Percentiles rank a stretch among this genome's conserved stretches.
These are phyloP conservation scores for Choloepus didactylus DNA, from an alignment of 2,797 vertebrate species.

Conservation along the genomic window DNA sequence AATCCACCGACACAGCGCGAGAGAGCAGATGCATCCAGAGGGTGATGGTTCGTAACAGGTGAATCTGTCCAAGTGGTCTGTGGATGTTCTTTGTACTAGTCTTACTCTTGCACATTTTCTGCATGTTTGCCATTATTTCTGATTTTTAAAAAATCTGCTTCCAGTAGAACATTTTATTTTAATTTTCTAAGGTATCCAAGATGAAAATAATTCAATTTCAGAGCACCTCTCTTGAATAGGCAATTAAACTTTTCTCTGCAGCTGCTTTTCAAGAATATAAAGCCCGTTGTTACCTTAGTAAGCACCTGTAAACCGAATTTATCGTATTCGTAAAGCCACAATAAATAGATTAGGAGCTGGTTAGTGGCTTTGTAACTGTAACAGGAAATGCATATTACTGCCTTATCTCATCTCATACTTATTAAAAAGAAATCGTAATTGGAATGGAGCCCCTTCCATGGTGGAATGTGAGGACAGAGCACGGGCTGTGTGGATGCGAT, in stretches of 20 bases:
- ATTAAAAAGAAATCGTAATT: conserved; percentile 14
- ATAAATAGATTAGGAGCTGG: conserved; percentile 57
- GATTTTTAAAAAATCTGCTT: neutral
- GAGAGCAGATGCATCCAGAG: too few species aligned
- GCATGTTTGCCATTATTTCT: neutral
- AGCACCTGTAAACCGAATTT: conserved; percentile 68
- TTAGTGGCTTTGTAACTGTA: conserved; percentile 57
- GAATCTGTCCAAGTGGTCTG: neutral
- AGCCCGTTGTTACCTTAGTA: conserved; percentile 58
- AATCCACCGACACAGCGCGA: accelerated
- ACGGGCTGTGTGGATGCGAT: too few species aligned
- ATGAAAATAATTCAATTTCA: conserved; percentile 59
- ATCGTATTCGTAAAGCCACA: conserved; percentile 43
- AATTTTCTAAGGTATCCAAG: conserved; percentile 12
- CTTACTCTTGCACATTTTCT: neutral
- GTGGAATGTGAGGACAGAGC: neutral
- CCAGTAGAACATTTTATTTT: neutral
- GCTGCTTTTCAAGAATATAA: conserved; percentile 8
- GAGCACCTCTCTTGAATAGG: neutral
- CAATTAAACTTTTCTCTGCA: conserved; percentile 37
- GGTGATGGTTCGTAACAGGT: neutral
- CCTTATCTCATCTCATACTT: conserved; percentile 17
- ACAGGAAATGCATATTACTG: conserved; percentile 43
- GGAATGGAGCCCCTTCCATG: conserved; percentile 12
- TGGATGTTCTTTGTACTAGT: neutral